Conservation (phyloP, 2,888 invertebrate genomes). For the Nomada flava region DNA sequence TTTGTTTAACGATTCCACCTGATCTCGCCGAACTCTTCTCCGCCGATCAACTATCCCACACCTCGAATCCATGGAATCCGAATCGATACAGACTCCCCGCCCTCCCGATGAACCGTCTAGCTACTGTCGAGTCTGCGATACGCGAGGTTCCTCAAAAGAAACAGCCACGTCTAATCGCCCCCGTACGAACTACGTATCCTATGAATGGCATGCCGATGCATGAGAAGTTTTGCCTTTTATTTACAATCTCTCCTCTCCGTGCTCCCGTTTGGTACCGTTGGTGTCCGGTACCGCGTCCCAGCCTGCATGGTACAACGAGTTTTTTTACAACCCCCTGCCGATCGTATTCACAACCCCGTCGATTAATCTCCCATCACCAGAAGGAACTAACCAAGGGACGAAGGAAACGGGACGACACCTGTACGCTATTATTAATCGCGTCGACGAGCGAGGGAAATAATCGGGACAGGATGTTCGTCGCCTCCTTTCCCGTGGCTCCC, state of each 20-base stretch:
- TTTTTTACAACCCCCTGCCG: constrained; percentile 52
- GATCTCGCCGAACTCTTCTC: constrained; percentile 51
- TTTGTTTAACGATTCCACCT: constrained; percentile 79
- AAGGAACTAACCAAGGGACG: neutral
- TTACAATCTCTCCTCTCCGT: constrained; percentile 46
- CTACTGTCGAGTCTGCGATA: constrained; percentile 71
- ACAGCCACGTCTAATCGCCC: constrained; percentile 1
- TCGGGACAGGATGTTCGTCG: neutral
- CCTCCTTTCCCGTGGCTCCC: no score
- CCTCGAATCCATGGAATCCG: constrained; percentile 40
- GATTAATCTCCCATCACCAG: constrained; percentile 8
- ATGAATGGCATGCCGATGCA: constrained; percentile 84
- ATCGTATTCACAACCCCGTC: neutral
- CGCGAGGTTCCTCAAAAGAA: constrained; percentile 14
- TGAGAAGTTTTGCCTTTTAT: constrained; percentile 74
- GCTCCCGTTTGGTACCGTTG: constrained; percentile 13
- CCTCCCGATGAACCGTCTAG: constrained; percentile 59
- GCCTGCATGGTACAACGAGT: constrained; percentile 62
- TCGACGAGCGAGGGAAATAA: neutral
- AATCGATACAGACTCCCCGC: constrained; percentile 18
- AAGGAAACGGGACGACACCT: neutral
- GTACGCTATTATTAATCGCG: neutral
- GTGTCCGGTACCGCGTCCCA: constrained; percentile 21
- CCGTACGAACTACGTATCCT: constrained; percentile 50
- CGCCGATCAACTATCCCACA: constrained; percentile 40